Percentiles rank a stretch among this genome's conserved stretches.
phyloP scores from a whole-genome alignment of 2,888 invertebrate genomes.

The Sarcophaga variegata region DNA sequence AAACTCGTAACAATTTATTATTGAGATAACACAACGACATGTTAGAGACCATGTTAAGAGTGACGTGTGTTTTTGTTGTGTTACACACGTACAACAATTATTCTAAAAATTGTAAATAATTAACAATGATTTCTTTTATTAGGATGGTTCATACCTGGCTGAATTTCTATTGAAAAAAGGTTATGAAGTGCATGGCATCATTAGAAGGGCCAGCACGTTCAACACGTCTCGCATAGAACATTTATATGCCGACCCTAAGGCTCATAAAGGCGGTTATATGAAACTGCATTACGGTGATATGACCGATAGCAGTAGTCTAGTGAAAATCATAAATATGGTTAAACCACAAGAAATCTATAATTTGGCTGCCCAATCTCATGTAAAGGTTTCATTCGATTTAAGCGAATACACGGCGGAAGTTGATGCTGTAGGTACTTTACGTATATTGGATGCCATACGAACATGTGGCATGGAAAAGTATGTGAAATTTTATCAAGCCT shows the following conservation, averaged over 20 bases:
- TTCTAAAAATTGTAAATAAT: not conserved
- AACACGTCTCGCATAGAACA: conserved; percentile 98
- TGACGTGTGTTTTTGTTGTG: conserved; percentile 1
- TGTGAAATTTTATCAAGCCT: conserved; percentile 96
- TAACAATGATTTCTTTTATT: not conserved
- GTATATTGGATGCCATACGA: conserved; percentile 94
- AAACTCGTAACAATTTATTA: too few relatives aligned
- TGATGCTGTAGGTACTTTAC: conserved; percentile 95
- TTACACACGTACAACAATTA: not conserved
- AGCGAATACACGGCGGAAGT: conserved; percentile 99
- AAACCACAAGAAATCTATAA: conserved; percentile 97
- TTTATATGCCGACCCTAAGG: conserved; percentile 94
- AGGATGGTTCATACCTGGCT: conserved; percentile 99
- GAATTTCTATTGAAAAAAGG: conserved; percentile 96
- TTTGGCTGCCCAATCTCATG: conserved; percentile 99
- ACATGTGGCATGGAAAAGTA: conserved; percentile 92
- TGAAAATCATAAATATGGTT: conserved; percentile 88
- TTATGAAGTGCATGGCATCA: conserved; percentile 97
- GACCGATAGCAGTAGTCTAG: conserved; percentile 97
- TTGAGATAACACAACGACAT: too few relatives aligned
- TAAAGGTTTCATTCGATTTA: conserved; percentile 98
- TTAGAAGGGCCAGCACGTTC: conserved; percentile 96
- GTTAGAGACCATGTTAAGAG: not conserved
- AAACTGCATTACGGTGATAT: conserved; percentile 99
- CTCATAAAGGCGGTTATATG: conserved; percentile 94